Evolutionary conservation across 2,113 vertebrate species (phyloP), one percentile per base, ranked within the genome.

Genomic region (Todiramphus chloris): DNA sequence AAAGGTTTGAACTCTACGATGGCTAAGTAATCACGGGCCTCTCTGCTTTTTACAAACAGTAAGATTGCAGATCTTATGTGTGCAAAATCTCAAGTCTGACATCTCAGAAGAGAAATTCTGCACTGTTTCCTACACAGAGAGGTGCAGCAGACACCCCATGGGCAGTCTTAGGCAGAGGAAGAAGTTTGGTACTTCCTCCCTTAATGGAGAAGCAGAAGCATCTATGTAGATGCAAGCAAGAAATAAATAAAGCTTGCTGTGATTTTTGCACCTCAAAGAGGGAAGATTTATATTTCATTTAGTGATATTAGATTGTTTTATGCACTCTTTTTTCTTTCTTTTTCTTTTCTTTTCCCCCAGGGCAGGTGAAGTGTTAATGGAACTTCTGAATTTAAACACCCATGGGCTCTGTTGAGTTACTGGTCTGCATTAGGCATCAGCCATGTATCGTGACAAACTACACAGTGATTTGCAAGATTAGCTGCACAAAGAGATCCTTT

Each of bases 181-280:
- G 35, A 11, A 37, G 16, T 73, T 73, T 50, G 70, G 28, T 20
- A 16, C 31, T 92, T 91, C 80, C 37, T 93, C 10, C 24, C 3
- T 9, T 33, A 60, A 66, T 23, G 43, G 28, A 82, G 83, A 93
- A 91, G n/a, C 33, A 85, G 75, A 89, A 82, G 84, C 56, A 82
- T 30, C 67, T 56, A 46, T 13, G 17, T 23, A 93, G 35, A 74
- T 20, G 30, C 41, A 87, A 89, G 27, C 10, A 77, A 83, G 44
- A 10, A 80, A 72, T 51, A 94, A 86, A 67, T 46, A 75, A 93
- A 87, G 14, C 53, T 79, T 69, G 33, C 19, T 69, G 84, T 76
- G 62, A 73, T 58, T 90, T 92, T 87, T 80, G 33, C 33, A 43
- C 9, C 30, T 76, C 44, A 30, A 4, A 55, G 6, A 30, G 33